Evolutionary conservation across 2,797 vertebrate species (phyloP).

Genomic region (Micrastur ruficollis): DNA sequence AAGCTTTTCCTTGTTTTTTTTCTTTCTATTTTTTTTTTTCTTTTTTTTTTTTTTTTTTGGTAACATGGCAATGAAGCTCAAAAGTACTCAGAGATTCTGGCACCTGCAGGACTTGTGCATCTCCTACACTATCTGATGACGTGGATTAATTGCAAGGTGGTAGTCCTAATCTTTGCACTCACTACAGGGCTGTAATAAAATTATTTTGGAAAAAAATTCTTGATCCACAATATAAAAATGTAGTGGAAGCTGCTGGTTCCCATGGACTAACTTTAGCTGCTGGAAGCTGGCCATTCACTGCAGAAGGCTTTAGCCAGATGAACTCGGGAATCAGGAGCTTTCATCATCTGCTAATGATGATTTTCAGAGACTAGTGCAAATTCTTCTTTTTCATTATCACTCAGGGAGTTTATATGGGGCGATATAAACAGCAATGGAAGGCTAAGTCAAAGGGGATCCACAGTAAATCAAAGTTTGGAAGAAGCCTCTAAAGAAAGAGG

Average conservation of each 20-base stretch:
- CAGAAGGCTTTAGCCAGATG: not conserved
- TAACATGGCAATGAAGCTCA: not conserved
- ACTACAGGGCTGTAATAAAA: not conserved
- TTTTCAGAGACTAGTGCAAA: not conserved
- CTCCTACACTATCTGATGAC: not conserved
- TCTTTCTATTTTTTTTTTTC: not conserved
- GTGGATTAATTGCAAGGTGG: not conserved
- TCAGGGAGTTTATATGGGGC: not conserved
- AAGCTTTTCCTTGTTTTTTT: not conserved
- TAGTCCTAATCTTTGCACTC: not conserved
- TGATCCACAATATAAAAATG: not conserved
- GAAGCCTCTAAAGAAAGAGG: not conserved
- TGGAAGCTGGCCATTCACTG: not conserved
- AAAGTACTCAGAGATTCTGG: not conserved
- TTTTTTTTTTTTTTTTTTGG: not conserved
- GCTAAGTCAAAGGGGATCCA: not conserved
- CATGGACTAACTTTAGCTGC: not conserved
- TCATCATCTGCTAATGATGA: not conserved
- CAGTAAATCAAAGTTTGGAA: not conserved
- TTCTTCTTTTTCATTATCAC: not conserved
- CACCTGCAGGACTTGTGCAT: not conserved
- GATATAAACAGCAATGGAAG: not conserved
- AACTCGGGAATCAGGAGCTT: not conserved
- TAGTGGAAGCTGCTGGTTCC: not conserved
- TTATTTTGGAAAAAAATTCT: not conserved